phyloP scores from a whole-genome alignment of 2,888 invertebrate species.

The Platycnemis pennipes region DNA sequence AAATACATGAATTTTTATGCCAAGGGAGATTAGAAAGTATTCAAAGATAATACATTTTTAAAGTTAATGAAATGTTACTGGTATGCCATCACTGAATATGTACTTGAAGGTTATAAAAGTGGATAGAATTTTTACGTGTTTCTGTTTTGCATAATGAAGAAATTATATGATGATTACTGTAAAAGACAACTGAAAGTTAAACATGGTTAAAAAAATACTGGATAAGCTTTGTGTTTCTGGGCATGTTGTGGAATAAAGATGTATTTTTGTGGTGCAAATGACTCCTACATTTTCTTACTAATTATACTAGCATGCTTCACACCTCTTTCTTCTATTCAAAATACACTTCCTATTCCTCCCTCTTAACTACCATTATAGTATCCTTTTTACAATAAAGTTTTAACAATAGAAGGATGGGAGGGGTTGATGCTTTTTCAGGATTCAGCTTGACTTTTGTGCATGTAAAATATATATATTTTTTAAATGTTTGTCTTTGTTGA shows the following conservation, averaged over 20 bases:
- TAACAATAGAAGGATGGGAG: too few species aligned
- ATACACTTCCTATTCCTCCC: too few species aligned
- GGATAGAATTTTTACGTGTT: not conserved
- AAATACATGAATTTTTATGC: not conserved
- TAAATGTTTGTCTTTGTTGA: too few species aligned
- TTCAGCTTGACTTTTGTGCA: too few species aligned
- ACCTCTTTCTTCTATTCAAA: too few species aligned
- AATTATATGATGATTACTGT: not conserved
- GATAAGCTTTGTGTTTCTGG: slow-evolving; percentile 60
- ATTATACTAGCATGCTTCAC: too few species aligned
- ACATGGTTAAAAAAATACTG: slow-evolving; percentile 36
- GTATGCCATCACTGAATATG: not conserved
- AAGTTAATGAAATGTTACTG: not conserved
- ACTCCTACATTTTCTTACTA: not conserved
- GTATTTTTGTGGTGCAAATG: slow-evolving; percentile 63
- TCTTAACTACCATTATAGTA: too few species aligned
- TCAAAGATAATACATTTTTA: not conserved
- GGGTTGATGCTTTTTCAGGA: too few species aligned
- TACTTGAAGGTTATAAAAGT: slow-evolving; percentile 9
- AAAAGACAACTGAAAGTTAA: not conserved
- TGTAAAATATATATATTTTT: too few species aligned
- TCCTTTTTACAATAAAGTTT: too few species aligned
- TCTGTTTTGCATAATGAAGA: not conserved
- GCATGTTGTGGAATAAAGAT: slow-evolving; percentile 67
- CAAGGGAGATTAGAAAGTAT: not conserved